Percentiles rank a stretch among this genome's conserved stretches.
phyloP scores from a whole-genome alignment of 2,888 invertebrate genomes.

The Papilio demoleus region DNA sequence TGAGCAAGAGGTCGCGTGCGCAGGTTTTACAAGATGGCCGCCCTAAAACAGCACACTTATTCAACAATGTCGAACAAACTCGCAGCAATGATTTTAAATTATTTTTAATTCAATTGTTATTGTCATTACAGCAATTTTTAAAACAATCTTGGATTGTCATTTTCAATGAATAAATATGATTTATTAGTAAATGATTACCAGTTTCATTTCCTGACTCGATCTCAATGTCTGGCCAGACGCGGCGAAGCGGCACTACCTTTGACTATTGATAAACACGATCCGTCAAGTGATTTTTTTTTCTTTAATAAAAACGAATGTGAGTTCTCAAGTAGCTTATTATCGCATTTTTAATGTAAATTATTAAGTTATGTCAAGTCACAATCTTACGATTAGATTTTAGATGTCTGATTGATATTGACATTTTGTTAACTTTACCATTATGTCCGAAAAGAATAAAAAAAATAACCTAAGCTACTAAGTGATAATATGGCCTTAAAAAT shows the following conservation, averaged over 20 bases:
- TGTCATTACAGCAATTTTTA: background rate
- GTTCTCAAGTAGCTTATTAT: background rate
- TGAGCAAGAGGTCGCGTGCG: no score
- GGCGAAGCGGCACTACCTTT: background rate
- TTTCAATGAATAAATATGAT: slow-evolving; percentile 15
- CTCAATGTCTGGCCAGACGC: background rate
- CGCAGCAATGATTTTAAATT: no score
- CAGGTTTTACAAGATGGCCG: no score
- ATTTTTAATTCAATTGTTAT: no score
- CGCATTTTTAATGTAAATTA: background rate
- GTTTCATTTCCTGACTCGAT: slow-evolving; percentile 5
- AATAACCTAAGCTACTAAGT: no score
- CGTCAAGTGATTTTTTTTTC: background rate
- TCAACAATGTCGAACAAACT: no score
- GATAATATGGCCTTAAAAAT: no score
- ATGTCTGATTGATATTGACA: no score
- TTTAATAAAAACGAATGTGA: background rate
- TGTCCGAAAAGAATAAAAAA: no score
- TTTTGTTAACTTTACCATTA: no score
- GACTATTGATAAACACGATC: background rate
- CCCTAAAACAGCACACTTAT: no score
- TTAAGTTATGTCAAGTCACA: background rate
- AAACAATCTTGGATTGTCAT: background rate
- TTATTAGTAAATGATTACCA: slow-evolving; percentile 6
- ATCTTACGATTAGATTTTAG: no score